A percentile compares a stretch with the other conserved stretches of the same genome.
Conservation (phyloP, 2,888 invertebrate species). For the Aproaerema taeniolella region DNA sequence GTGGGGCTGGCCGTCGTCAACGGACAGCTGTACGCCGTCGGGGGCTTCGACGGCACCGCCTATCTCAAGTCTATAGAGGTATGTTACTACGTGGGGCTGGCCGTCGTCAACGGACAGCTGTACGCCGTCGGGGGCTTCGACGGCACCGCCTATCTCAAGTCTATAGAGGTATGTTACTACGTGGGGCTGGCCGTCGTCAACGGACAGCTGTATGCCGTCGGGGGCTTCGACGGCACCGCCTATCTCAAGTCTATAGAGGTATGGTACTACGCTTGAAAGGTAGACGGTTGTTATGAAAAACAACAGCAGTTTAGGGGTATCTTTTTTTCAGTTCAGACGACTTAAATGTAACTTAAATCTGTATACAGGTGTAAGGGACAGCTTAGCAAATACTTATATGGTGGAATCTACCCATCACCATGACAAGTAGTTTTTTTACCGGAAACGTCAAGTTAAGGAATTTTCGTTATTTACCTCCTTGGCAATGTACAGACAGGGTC, state of each 20-base stretch:
- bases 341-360: too few relatives aligned
- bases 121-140: slow-evolving; percentile 99
- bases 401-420: too few relatives aligned
- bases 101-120: slow-evolving; percentile 97
- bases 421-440: too few relatives aligned
- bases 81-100: slow-evolving; percentile 82
- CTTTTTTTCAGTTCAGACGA: too few relatives aligned
- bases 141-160: slow-evolving; percentile 98
- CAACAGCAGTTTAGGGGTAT: too few relatives aligned
- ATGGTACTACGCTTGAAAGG: slow-evolving; percentile 82
- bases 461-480: too few relatives aligned
- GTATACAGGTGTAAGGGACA: too few relatives aligned
- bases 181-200: slow-evolving; percentile 98
- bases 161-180: slow-evolving; percentile 85
- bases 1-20: slow-evolving; percentile 98
- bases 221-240: slow-evolving; percentile 98
- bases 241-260: slow-evolving; percentile 98
- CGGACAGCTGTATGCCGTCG: slow-evolving; percentile 97
- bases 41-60: slow-evolving; percentile 98
- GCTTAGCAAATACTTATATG: too few relatives aligned
- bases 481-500: too few relatives aligned
- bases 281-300: too few relatives aligned
- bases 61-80: slow-evolving; percentile 98
- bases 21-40: slow-evolving; percentile 97
- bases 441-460: too few relatives aligned